phyloP scores from a whole-genome alignment of 2,113 vertebrate genomes.

The Spea multiplicata region DNA sequence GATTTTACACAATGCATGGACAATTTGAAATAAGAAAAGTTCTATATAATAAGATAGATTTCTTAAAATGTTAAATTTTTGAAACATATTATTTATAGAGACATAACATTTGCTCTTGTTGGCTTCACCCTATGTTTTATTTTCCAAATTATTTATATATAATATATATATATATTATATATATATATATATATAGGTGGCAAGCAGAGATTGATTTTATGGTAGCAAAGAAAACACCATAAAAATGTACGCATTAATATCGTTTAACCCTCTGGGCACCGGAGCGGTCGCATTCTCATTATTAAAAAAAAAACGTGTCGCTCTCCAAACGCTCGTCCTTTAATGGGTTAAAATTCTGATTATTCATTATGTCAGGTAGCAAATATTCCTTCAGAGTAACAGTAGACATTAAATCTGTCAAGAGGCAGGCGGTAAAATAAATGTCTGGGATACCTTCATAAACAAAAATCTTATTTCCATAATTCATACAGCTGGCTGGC shows the following conservation, averaged over 20 bases:
- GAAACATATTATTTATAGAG: no score
- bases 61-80: no score
- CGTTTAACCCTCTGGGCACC: not conserved
- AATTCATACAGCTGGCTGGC: conserved; percentile 87
- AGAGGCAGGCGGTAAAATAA: conserved; percentile 82
- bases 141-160: not conserved
- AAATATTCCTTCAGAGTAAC: conserved; percentile 82
- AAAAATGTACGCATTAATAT: conserved; percentile 60
- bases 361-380: conserved; percentile 82
- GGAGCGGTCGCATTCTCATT: conserved; percentile 57
- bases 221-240: not conserved
- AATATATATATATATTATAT: not conserved
- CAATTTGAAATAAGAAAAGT: no score
- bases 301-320: not conserved
- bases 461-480: conserved; percentile 93
- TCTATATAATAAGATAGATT: no score
- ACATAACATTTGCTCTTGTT: no score
- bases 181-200: conserved; percentile 18
- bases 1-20: no score
- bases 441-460: conserved; percentile 87
- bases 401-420: conserved; percentile 83
- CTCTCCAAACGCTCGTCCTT: not conserved
- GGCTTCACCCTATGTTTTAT: no score
- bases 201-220: not conserved
- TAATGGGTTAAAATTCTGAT: conserved; percentile 70